Evolutionary conservation across 2,888 invertebrate species (phyloP), one percentile per base, ranked within the genome.

Genomic region (Thyatira batis): DNA sequence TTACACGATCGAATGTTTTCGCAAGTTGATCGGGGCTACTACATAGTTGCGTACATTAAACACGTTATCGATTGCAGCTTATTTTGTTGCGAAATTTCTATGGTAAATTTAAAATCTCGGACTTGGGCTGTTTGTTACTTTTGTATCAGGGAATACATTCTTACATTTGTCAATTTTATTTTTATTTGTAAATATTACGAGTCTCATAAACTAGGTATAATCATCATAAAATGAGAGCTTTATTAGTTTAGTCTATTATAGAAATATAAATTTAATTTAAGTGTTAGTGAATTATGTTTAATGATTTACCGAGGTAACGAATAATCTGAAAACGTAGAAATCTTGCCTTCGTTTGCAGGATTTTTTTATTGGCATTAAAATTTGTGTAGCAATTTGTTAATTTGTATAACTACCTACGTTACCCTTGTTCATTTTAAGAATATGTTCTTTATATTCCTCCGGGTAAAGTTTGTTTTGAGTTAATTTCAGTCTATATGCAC

Each of bases 161-260:
- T 21, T 25, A 30, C n/a, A 20, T 30, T 28, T 49, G 50, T 48
- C 58, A 48, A 28, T 58, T 45, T 51, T 58, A 54, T 55, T 58
- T 64, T 63, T 64, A 68, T 75, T 64, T 67, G 75, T 70, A 68
- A 57, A 71, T 71, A 48, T 27, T 5, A 71, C 60, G 78, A 84
- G 81, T 82, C 80, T 82, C 81, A 69, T 69, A 55, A 73, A 69
- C 69, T 75, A 79, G 80, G 71, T 82, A 77, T 80, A 75, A 79
- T 77, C 76, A 78, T 77, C 73, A 74, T 84, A 77, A 80, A 80
- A 80, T 73, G 81, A 86, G 84, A 90, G 90, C 90, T 90, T 90
- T 90, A 90, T 84, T 90, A 89, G 87, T 80, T 71, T 87, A 86
- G 78, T 74, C 71, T 69, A 63, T 60, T 59, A 49, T 60, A 63